A percentile compares a stretch with the other conserved stretches of the same genome.
Evolutionary conservation across 2,888 invertebrate species (phyloP).

Genomic region (Rhimphoctona megacephalus): DNA sequence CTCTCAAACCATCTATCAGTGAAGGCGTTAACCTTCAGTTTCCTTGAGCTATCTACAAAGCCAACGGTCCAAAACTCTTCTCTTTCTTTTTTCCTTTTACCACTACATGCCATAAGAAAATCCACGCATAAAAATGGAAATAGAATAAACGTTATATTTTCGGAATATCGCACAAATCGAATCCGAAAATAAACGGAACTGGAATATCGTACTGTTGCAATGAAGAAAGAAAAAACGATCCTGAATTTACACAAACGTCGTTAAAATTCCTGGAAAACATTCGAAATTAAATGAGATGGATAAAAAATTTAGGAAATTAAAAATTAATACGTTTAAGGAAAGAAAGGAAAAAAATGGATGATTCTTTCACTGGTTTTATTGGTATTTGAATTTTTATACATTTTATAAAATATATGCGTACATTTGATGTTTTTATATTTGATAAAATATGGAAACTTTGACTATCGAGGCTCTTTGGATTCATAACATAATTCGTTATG

Average conservation of each 20-base stretch:
- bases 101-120: background rate
- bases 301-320: too few relatives aligned
- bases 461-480: background rate
- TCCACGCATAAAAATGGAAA: background rate
- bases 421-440: background rate
- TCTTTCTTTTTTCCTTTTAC: background rate
- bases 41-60: background rate
- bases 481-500: background rate
- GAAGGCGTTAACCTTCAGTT: too few relatives aligned
- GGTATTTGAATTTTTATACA: background rate
- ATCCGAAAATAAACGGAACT: too few relatives aligned
- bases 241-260: too few relatives aligned
- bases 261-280: too few relatives aligned
- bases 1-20: too few relatives aligned
- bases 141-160: background rate
- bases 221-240: too few relatives aligned
- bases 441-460: background rate
- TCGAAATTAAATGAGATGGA: too few relatives aligned
- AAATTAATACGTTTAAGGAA: too few relatives aligned
- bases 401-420: background rate
- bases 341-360: too few relatives aligned
- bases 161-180: too few relatives aligned
- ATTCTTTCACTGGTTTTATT: background rate
- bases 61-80: background rate
- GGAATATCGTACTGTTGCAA: too few relatives aligned